A percentile compares a stretch with the other conserved stretches of the same genome.
Evolutionary conservation across 2,113 vertebrate genomes (phyloP).

Genomic region (Ursus arctos): DNA sequence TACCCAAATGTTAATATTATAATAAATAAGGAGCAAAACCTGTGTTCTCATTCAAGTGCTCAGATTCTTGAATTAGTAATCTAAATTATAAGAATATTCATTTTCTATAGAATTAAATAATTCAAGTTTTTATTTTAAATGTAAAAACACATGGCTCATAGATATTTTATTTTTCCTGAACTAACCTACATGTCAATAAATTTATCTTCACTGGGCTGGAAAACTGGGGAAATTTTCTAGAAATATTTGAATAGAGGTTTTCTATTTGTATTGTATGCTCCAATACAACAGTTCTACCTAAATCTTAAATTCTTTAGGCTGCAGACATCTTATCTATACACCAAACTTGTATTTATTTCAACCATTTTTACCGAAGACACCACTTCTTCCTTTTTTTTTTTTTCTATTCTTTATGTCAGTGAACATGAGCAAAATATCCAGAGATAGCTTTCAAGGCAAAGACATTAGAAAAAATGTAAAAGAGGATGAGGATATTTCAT

Average conservation of each 20-base stretch:
- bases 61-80: background rate
- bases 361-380: background rate
- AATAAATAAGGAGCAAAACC: background rate
- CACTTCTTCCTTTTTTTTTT: background rate
- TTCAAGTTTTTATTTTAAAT: slow-evolving; percentile 2
- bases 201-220: background rate
- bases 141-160: background rate
- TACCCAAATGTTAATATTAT: background rate
- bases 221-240: background rate
- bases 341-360: background rate
- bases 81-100: background rate
- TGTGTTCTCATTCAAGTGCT: background rate
- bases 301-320: background rate
- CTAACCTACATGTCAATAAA: background rate
- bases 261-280: background rate
- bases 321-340: background rate
- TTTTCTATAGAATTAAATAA: background rate
- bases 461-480: background rate
- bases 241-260: background rate
- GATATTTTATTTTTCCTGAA: slow-evolving; percentile 40
- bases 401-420: background rate
- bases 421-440: background rate
- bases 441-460: background rate
- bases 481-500: background rate
- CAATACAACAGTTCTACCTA: background rate